Evolutionary conservation across 2,888 invertebrate genomes (phyloP), one percentile per base, ranked within the genome.

Genomic region (Apodemia duryi): DNA sequence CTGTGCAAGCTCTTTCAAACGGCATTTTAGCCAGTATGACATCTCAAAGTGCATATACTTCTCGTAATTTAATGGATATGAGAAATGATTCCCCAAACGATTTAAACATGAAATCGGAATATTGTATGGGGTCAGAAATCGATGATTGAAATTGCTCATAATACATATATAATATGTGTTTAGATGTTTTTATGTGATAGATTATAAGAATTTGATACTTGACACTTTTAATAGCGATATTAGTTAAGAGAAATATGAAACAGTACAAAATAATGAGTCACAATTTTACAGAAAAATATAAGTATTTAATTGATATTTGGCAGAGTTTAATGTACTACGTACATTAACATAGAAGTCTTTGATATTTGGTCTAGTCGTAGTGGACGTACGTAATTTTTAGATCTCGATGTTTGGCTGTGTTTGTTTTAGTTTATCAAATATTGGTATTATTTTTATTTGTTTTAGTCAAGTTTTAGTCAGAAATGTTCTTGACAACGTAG

Each of bases 351-450:
- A 21, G 21, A 21, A 21, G 21, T 21, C 21, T n/a, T n/a, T 35
- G 49, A 43, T 43, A 67, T 62, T 66, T 46, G 54, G 54, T 66
- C 75, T 72, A 75, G 73, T 72, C 70, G 32, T 61, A 38, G 63
- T 66, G 43, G 13, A 43, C 43, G 9, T 63, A 43, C 54, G 61
- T 66, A 61, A 64, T 21, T 70, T 68, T 73, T 81, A 80, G 86
- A 87, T 89, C 88, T 88, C 88, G 75, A 74, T 83, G 77, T 85
- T 78, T 80, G 89, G 89, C 89, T 90, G 89, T 89, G 89, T 86
- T 82, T 79, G 71, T 71, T 74, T 77, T 76, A 70, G 72, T 77
- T 76, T 72, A 72, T 67, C 2, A 51, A 51, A 51, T 51, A 6
- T n/a, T 13, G 13, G 46, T 46, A 46, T 46, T 46, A 46, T 46